phyloP scores from a whole-genome alignment of 2,797 vertebrate genomes.

The Scolopax bukidnonensis region DNA sequence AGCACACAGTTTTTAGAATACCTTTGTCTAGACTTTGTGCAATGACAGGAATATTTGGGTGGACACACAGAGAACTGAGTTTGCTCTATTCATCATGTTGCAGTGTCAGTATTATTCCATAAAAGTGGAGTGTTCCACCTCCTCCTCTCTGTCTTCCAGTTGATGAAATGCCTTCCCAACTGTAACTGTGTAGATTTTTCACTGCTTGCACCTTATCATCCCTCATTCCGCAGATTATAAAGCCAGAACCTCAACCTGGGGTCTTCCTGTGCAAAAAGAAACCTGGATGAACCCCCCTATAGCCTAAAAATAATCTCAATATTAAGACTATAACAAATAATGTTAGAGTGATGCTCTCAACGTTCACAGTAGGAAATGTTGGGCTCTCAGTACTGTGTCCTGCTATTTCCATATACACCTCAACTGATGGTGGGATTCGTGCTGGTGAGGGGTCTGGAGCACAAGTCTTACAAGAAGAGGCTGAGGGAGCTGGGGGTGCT shows the following conservation, averaged over 20 bases:
- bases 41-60: neutral
- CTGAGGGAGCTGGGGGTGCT: too few species aligned
- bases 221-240: neutral
- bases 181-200: neutral
- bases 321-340: neutral
- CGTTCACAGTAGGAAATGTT: neutral
- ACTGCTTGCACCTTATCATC: neutral
- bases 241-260: neutral
- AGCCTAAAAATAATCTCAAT: neutral
- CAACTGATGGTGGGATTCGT: accelerated
- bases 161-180: neutral
- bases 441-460: neutral
- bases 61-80: neutral
- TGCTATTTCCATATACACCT: accelerated
- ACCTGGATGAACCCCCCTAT: neutral
- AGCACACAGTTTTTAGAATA: neutral
- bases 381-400: neutral
- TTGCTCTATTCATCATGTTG: neutral
- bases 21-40: neutral
- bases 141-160: neutral
- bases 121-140: neutral
- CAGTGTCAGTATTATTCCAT: neutral
- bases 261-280: neutral
- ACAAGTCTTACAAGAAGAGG: too few species aligned
- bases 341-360: neutral